Evolutionary conservation across 1,140 invertebrate genomes (phyloP), one percentile per base, ranked within the genome.

Genomic region (Riptortus pedestris): DNA sequence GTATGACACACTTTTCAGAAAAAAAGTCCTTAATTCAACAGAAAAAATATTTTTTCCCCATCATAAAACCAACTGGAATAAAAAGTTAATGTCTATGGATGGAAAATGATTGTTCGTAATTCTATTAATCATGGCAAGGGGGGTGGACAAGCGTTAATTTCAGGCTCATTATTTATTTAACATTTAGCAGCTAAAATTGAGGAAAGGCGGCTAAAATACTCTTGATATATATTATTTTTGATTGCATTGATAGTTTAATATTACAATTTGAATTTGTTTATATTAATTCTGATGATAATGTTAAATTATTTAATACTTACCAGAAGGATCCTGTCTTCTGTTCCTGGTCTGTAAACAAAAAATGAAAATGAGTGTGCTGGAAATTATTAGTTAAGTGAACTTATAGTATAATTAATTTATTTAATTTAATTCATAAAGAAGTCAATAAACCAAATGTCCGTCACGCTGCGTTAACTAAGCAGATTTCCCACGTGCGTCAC

Each of bases 291-390:
- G 5, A 61, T 12, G 26, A 24, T 31, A 28, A 22, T 29, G 45
- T 48, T 33, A 38, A 47, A 52, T 18, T 33, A 57, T 2, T 22
- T 33, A 20, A 29, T 38, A 64, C 67, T 66, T 63, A 68, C 67
- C 67, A 33, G 66, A 33, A 31, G 68, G 65, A 31, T 69, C 68
- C 64, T 69, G 68, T 38, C 68, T 63, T 55, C 67, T 69, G 16
- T 59, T 29, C 28, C 68, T 24, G n/a, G 60, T 64, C 68, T 69
- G 62, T 24, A 68, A 66, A 9, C 63, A 4, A 55, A 3, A 55
- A 27, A 55, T 24, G 9, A 55, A 27, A 1, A 26, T 38, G 5
- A 38, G 5, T 38, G 14, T n/a, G n/a, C n/a, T n/a, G 14, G 5
- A 38, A 38, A 7, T 38, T 38, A 38, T 38, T 38, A 7, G 5